Conservation (phyloP, 2,113 vertebrate genomes). For the Otolemur garnettii region DNA sequence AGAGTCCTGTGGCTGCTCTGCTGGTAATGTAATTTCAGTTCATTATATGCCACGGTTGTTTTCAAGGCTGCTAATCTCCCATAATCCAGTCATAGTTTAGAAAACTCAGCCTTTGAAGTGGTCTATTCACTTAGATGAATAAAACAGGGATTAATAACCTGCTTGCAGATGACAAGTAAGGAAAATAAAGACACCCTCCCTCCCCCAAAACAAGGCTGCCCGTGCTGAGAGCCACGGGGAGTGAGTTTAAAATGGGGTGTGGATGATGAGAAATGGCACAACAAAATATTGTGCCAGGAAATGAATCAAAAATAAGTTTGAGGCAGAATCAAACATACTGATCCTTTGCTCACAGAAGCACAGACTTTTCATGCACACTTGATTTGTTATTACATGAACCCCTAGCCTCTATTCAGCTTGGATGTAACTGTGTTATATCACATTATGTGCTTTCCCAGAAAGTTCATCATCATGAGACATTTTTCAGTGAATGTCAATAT, state of each 20-base stretch:
- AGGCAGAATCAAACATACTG: neutral
- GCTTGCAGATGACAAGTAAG: neutral
- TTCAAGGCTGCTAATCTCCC: neutral
- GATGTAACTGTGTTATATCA: neutral
- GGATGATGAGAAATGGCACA: neutral
- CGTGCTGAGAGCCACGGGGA: neutral
- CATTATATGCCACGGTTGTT: neutral
- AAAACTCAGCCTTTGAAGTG: neutral
- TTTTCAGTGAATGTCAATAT: neutral
- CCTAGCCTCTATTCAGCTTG: neutral
- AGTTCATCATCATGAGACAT: neutral
- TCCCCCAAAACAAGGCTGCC: neutral
- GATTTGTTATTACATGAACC: neutral
- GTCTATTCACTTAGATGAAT: constrained; percentile 1
- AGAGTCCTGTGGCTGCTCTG: neutral
- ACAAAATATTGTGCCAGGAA: neutral
- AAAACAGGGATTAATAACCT: constrained; percentile 5
- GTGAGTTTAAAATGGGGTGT: neutral
- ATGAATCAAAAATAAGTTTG: neutral
- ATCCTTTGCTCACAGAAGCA: neutral
- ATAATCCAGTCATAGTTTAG: neutral
- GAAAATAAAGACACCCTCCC: neutral
- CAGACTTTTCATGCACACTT: neutral
- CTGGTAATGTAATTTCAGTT: neutral
- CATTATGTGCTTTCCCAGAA: neutral